These are phyloP conservation scores for Nanger granti DNA, from an alignment of 2,113 vertebrate genomes.

Conservation along the genomic window DNA sequence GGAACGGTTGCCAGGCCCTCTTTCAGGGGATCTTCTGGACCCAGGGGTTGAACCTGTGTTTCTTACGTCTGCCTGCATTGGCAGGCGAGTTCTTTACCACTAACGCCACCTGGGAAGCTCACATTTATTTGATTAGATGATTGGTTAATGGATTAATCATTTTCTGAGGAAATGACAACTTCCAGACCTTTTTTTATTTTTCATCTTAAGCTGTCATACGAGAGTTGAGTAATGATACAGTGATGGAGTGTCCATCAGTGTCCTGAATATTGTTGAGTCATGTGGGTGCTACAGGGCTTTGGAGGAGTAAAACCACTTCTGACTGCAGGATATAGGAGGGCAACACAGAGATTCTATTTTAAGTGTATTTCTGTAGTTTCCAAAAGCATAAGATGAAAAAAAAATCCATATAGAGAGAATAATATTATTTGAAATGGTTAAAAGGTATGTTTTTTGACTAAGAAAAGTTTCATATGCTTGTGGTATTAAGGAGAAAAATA, in stretches of 20 bases:
- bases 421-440: background rate
- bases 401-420: background rate
- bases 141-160: background rate
- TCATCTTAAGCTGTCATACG: background rate
- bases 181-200: background rate
- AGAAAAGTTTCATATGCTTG: background rate
- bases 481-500: background rate
- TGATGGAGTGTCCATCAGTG: background rate
- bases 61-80: background rate
- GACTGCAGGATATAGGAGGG: background rate
- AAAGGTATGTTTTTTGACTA: background rate
- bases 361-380: background rate
- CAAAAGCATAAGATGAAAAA: background rate
- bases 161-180: background rate
- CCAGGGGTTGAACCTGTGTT: background rate
- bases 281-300: background rate
- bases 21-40: background rate
- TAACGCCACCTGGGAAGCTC: background rate
- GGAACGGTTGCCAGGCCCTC: background rate
- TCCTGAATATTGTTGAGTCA: background rate
- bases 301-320: background rate
- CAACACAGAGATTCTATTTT: background rate
- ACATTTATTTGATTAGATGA: background rate
- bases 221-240: background rate
- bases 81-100: background rate